Conservation (phyloP, 2,797 vertebrate species). For the Lindbergichthys nudifrons region DNA sequence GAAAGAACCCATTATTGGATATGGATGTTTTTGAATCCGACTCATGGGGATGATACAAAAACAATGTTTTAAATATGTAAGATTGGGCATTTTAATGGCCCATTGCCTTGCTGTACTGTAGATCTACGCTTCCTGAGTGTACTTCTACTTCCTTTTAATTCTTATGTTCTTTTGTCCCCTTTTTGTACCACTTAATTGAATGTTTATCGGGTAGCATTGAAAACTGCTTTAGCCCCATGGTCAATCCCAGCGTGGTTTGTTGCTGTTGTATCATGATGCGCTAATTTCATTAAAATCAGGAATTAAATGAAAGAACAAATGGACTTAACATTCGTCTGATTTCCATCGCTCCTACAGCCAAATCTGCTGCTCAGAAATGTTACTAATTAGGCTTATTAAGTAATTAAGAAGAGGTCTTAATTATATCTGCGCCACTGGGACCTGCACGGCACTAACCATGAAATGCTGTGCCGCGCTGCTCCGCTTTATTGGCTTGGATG, state of each 20-base stretch:
- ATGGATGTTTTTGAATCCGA: too few relatives aligned
- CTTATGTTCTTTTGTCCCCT: constrained; percentile 4
- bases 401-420: constrained; percentile 87
- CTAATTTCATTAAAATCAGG: constrained; percentile 81
- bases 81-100: too few relatives aligned
- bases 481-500: constrained; percentile 63
- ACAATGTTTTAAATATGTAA: too few relatives aligned
- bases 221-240: constrained; percentile 71
- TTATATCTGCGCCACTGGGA: constrained; percentile 84
- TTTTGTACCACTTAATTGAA: constrained; percentile 68
- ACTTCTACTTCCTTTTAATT: constrained; percentile 24
- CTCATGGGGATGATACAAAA: too few relatives aligned
- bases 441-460: constrained; percentile 73
- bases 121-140: too few relatives aligned
- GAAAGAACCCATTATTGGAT: too few relatives aligned
- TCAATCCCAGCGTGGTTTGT: constrained; percentile 73
- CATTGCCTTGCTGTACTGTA: too few relatives aligned
- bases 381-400: constrained; percentile 86
- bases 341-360: constrained; percentile 75
- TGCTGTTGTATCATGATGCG: constrained; percentile 68
- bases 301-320: constrained; percentile 81
- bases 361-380: constrained; percentile 77
- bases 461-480: constrained; percentile 67
- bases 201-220: constrained; percentile 69
- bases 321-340: constrained; percentile 78